Conservation (phyloP, 2,888 invertebrate genomes). For the Anticlea derivata region DNA sequence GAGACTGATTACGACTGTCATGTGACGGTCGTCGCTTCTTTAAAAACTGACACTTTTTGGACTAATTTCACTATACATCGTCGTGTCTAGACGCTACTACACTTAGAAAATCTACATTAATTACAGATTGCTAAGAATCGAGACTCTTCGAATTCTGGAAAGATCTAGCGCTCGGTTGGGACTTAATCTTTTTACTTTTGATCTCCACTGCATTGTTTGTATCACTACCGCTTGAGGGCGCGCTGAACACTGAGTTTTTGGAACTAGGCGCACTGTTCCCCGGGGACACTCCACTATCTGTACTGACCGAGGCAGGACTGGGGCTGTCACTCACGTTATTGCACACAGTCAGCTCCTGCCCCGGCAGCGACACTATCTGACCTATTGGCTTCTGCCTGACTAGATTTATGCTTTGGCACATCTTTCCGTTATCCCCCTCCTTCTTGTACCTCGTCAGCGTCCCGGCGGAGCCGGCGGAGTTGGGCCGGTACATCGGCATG, state of each 20-base stretch:
- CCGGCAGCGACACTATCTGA: slow-evolving; percentile 74
- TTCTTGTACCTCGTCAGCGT: slow-evolving; percentile 76
- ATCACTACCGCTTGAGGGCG: slow-evolving; percentile 53
- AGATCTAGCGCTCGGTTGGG: slow-evolving; percentile 61
- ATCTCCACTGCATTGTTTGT: slow-evolving; percentile 53
- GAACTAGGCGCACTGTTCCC: slow-evolving; percentile 72
- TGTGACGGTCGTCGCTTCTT: not conserved
- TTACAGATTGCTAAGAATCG: slow-evolving; percentile 79
- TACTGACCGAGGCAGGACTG: slow-evolving; percentile 74
- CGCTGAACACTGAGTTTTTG: slow-evolving; percentile 66
- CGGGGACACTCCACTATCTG: slow-evolving; percentile 75
- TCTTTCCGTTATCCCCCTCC: slow-evolving; percentile 64
- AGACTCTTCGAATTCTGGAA: slow-evolving; percentile 79
- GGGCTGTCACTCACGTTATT: slow-evolving; percentile 72
- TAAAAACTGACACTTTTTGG: slow-evolving; percentile 38
- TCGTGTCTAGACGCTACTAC: slow-evolving; percentile 66
- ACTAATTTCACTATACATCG: slow-evolving; percentile 71
- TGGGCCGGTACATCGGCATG: slow-evolving; percentile 74
- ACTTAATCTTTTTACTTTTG: slow-evolving; percentile 67
- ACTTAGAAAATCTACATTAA: slow-evolving; percentile 83
- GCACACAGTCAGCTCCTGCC: slow-evolving; percentile 76
- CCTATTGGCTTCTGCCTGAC: slow-evolving; percentile 80
- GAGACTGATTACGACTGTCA: no score
- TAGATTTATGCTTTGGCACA: slow-evolving; percentile 82
- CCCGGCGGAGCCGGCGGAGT: slow-evolving; percentile 77